Evolutionary conservation across 2,113 vertebrate species (phyloP).

Genomic region (Choloepus hoffmanni): DNA sequence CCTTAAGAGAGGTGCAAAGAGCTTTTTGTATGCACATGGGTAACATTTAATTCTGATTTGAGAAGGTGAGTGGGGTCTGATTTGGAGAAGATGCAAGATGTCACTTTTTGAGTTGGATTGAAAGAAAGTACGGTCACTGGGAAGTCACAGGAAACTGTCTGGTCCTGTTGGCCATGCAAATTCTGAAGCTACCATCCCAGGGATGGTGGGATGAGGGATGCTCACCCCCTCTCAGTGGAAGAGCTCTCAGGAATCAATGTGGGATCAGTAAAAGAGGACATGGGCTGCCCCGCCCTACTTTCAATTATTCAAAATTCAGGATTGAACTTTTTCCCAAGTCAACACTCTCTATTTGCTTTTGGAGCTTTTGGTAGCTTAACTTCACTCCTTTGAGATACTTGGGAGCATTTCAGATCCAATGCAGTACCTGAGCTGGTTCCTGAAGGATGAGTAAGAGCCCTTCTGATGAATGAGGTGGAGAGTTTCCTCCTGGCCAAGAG

Average conservation of each 20-base stretch:
- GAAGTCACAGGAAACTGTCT: neutral
- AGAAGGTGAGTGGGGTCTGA: neutral
- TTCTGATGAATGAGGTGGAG: rapidly evolving
- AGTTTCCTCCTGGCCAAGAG: rapidly evolving
- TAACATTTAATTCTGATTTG: neutral
- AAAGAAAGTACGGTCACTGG: neutral
- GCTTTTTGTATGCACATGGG: rapidly evolving
- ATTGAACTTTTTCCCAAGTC: no score
- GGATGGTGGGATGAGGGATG: neutral
- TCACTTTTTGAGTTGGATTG: no score
- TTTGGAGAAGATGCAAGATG: neutral
- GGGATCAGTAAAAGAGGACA: neutral
- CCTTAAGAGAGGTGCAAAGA: neutral
- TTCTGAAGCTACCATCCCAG: neutral
- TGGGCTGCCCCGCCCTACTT: neutral
- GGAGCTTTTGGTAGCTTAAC: rapidly evolving
- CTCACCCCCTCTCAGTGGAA: neutral
- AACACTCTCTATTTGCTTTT: no score
- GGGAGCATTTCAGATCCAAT: rapidly evolving
- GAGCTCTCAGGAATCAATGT: no score
- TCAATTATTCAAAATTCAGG: neutral
- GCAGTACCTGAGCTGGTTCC: neutral
- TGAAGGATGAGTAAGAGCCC: neutral
- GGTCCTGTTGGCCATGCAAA: rapidly evolving
- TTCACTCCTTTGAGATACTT: neutral